Conservation (phyloP, 2,888 invertebrate species). For the Lasioglossum pauxillum region DNA sequence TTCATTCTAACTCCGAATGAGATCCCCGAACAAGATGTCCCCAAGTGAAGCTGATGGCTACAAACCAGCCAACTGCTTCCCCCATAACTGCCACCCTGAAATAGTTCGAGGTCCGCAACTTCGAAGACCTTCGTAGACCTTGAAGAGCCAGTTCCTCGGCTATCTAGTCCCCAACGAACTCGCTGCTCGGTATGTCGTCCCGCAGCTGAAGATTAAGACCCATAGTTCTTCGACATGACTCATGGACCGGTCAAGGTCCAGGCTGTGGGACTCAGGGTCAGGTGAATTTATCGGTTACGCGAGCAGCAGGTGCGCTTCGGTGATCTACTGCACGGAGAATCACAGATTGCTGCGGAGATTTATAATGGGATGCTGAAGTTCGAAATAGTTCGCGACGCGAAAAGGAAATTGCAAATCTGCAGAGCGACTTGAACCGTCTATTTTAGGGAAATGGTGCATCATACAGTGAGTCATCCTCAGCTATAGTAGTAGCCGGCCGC, state of each 20-base stretch:
- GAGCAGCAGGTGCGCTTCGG: background rate
- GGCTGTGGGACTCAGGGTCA: background rate
- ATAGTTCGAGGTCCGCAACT: background rate
- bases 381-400: background rate
- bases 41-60: background rate
- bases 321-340: background rate
- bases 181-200: background rate
- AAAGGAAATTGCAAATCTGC: background rate
- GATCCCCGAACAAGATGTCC: background rate
- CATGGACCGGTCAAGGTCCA: background rate
- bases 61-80: background rate
- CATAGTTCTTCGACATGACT: background rate
- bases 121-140: background rate
- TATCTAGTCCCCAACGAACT: background rate
- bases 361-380: background rate
- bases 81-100: background rate
- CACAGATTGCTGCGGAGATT: background rate
- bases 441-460: background rate
- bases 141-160: conserved; percentile 1
- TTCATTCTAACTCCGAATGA: background rate
- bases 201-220: background rate
- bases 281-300: background rate
- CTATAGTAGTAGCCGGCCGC: background rate
- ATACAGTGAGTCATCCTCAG: background rate
- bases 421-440: background rate